Percentiles rank a stretch among this genome's conserved stretches.
Conservation (phyloP, 2,797 vertebrate genomes). For the Apogon hyalosoma region DNA sequence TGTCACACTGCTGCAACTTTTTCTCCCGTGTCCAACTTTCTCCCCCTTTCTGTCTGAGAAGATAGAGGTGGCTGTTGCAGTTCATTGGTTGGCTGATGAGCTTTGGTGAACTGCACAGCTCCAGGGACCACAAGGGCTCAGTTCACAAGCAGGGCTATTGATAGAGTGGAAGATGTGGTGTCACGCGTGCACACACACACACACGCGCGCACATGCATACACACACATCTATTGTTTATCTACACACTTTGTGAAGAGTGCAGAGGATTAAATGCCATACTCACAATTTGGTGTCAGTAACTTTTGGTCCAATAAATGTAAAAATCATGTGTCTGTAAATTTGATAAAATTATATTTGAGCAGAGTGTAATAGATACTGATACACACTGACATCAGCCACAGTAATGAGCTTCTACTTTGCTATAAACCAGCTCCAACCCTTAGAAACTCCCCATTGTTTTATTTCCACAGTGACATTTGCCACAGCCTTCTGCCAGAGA, state of each 20-base stretch:
- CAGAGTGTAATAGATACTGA: background rate
- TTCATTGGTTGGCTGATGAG: constrained; percentile 58
- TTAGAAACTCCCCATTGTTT: background rate
- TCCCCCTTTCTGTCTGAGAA: constrained; percentile 9
- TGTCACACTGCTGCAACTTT: constrained; percentile 22
- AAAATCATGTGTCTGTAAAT: background rate
- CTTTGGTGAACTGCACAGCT: constrained; percentile 50
- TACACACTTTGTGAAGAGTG: constrained; percentile 6
- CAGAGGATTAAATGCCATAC: constrained; percentile 14
- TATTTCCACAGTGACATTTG: background rate
- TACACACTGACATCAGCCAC: background rate
- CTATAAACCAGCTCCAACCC: background rate
- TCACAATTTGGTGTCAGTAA: background rate
- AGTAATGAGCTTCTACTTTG: background rate
- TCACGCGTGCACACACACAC: constrained; percentile 1
- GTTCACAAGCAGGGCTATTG: constrained; percentile 32
- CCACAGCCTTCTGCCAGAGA: background rate
- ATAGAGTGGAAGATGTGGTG: constrained; percentile 15
- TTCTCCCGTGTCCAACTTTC: constrained; percentile 1
- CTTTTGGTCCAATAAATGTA: background rate
- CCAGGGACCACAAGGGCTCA: constrained; percentile 26
- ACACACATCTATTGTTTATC: constrained; percentile 5
- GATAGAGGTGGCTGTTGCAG: constrained; percentile 38
- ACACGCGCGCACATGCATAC: background rate
- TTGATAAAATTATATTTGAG: background rate